Evolutionary conservation across 2,888 invertebrate species (phyloP).

Genomic region (Ichneumon xanthorius): DNA sequence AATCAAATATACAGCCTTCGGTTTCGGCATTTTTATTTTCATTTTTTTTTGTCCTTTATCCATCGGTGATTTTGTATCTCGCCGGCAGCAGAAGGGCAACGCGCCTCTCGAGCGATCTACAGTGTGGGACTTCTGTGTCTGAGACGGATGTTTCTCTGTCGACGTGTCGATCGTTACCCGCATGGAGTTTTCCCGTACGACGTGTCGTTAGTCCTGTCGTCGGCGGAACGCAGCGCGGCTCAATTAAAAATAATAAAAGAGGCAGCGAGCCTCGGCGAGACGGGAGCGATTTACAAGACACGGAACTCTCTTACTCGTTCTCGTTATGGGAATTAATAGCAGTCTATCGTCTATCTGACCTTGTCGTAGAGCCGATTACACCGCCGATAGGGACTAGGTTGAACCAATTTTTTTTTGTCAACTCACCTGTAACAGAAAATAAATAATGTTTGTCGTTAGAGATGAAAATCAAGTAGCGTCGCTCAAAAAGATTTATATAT

Average conservation of each 20-base stretch:
- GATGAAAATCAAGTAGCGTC: background rate
- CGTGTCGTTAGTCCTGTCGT: slow-evolving; percentile 18
- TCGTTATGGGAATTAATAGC: slow-evolving; percentile 27
- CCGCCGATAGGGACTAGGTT: slow-evolving; percentile 20
- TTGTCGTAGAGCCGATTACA: slow-evolving; percentile 47
- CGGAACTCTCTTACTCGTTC: background rate
- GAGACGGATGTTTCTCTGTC: background rate
- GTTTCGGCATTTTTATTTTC: slow-evolving; percentile 27
- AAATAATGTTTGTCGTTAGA: slow-evolving; percentile 55
- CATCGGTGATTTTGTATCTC: slow-evolving; percentile 44
- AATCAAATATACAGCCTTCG: slow-evolving; percentile 57
- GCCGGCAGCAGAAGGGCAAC: background rate
- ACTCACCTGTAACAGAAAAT: slow-evolving; percentile 76
- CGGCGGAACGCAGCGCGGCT: background rate
- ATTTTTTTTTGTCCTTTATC: slow-evolving; percentile 19
- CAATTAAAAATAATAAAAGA: slow-evolving; percentile 50
- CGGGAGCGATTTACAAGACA: slow-evolving; percentile 9
- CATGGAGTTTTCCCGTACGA: slow-evolving; percentile 36
- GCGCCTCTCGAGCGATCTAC: slow-evolving; percentile 11
- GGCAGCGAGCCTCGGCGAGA: slow-evolving; percentile 15
- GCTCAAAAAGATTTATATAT: background rate
- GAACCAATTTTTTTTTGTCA: slow-evolving; percentile 38
- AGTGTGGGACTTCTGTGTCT: background rate
- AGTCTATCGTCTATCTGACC: slow-evolving; percentile 51
- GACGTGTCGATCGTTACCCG: slow-evolving; percentile 27